Conservation (phyloP, 2,797 vertebrate genomes). For the Clarias fuscus region DNA sequence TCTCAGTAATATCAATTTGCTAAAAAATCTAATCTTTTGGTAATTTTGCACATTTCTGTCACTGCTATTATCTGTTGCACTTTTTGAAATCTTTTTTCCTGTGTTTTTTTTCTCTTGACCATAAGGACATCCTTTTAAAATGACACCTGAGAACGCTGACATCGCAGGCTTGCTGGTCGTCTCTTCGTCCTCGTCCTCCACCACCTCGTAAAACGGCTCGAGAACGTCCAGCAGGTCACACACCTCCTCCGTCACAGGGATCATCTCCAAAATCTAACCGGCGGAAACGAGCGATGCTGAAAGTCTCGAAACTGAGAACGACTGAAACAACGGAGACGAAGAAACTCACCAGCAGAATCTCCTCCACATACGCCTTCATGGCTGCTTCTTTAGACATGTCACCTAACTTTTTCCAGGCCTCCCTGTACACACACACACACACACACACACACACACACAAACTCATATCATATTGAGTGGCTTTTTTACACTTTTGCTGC, state of each 20-base stretch:
- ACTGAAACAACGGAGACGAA: not conserved
- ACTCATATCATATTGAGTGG: not conserved
- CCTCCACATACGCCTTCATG: slow-evolving; percentile 94
- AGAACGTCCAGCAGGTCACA: slow-evolving; percentile 87
- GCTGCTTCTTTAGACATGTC: slow-evolving; percentile 92
- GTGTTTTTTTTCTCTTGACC: not conserved
- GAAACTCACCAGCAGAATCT: slow-evolving; percentile 92
- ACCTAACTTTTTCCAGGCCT: slow-evolving; percentile 92
- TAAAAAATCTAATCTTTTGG: not conserved
- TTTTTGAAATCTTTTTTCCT: slow-evolving; percentile 44
- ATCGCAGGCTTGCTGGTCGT: slow-evolving; percentile 45
- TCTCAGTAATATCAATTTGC: not conserved
- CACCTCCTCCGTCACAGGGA: slow-evolving; percentile 92
- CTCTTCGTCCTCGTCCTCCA: slow-evolving; percentile 61
- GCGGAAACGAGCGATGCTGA: not conserved
- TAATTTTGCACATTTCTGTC: not conserved
- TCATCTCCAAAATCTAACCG: slow-evolving; percentile 89
- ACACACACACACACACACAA: not conserved
- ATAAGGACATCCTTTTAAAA: not conserved
- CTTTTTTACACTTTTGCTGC: too few species aligned
- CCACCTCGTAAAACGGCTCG: slow-evolving; percentile 90
- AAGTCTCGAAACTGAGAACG: not conserved
- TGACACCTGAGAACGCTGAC: slow-evolving; percentile 25
- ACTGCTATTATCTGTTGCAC: not conserved
- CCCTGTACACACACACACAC: slow-evolving; percentile 75